Conservation (phyloP, 2,888 invertebrate genomes). For the Steinernema hermaphroditum region DNA sequence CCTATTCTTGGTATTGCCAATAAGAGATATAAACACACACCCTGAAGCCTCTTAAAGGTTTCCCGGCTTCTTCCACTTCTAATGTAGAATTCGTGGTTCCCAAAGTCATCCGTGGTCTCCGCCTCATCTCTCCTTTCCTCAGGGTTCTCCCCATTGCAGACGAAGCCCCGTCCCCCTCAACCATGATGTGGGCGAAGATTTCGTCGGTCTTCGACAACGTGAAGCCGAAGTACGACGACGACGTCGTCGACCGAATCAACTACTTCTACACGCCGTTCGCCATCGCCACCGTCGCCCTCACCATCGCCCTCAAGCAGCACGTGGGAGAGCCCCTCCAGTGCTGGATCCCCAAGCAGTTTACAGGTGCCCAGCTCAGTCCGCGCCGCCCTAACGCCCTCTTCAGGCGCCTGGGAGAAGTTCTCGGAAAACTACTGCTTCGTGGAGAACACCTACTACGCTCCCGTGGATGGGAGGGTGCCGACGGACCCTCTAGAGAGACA, state of each 20-base stretch:
- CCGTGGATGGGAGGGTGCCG: background rate
- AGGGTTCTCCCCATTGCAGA: too few relatives aligned
- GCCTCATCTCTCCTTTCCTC: too few relatives aligned
- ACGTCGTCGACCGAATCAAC: conserved; percentile 68
- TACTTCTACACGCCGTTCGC: conserved; percentile 68
- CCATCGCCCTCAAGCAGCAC: conserved; percentile 69
- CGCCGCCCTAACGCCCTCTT: background rate
- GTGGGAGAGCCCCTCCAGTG: conserved; percentile 70
- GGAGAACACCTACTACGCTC: conserved; percentile 24
- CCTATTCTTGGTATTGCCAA: too few relatives aligned
- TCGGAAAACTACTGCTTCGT: conserved; percentile 32
- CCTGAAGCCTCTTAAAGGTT: too few relatives aligned
- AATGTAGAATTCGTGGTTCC: too few relatives aligned
- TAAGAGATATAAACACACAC: too few relatives aligned
- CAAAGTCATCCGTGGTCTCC: too few relatives aligned
- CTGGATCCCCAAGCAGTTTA: conserved; percentile 63
- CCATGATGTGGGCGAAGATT: conserved; percentile 32
- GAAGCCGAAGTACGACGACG: conserved; percentile 65
- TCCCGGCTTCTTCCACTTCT: too few relatives aligned
- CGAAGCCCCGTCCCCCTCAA: too few relatives aligned
- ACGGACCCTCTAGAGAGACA: background rate
- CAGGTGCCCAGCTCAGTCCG: conserved; percentile 25
- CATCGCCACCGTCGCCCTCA: conserved; percentile 67
- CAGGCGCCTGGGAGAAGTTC: background rate
- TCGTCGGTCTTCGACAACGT: conserved; percentile 38